Conservation (phyloP, 2,888 invertebrate species). For the Melinaea menophilus region DNA sequence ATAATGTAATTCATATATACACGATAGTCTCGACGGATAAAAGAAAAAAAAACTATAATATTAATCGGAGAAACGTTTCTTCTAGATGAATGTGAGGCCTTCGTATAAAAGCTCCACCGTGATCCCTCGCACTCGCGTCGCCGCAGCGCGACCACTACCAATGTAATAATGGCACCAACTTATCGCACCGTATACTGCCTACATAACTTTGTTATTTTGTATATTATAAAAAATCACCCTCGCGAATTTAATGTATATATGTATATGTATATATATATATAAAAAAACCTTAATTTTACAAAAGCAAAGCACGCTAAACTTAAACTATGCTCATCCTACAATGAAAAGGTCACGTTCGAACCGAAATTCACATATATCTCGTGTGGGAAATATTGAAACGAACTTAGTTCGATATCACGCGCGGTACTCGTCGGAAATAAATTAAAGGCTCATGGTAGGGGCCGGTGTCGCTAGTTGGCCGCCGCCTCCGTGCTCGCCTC, state of each 20-base stretch:
- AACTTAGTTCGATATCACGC: slow-evolving; percentile 72
- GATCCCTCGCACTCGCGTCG: slow-evolving; percentile 32
- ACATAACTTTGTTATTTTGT: slow-evolving; percentile 75
- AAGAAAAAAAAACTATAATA: slow-evolving; percentile 37
- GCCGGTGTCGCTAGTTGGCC: slow-evolving; percentile 47
- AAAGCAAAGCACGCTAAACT: slow-evolving; percentile 78
- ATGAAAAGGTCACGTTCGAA: slow-evolving; percentile 62
- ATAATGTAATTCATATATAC: slow-evolving; percentile 56
- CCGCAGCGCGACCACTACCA: slow-evolving; percentile 69
- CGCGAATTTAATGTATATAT: slow-evolving; percentile 70
- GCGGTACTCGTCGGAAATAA: slow-evolving; percentile 66
- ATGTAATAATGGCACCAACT: slow-evolving; percentile 79
- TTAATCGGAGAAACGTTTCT: slow-evolving; percentile 26
- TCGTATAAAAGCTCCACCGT: slow-evolving; percentile 18
- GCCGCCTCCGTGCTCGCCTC: slow-evolving; percentile 56
- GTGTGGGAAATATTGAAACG: slow-evolving; percentile 55
- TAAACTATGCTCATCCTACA: slow-evolving; percentile 72
- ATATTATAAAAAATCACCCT: slow-evolving; percentile 71
- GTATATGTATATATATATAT: too few relatives aligned
- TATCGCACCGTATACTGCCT: slow-evolving; percentile 78
- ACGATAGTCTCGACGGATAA: slow-evolving; percentile 36
- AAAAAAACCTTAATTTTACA: slow-evolving; percentile 72
- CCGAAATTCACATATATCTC: slow-evolving; percentile 60
- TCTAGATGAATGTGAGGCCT: slow-evolving; percentile 15
- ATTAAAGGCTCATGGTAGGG: slow-evolving; percentile 65